Evolutionary conservation across 1,140 invertebrate genomes (phyloP), one percentile per base, ranked within the genome.

Genomic region (Brachionus paranguensis): DNA sequence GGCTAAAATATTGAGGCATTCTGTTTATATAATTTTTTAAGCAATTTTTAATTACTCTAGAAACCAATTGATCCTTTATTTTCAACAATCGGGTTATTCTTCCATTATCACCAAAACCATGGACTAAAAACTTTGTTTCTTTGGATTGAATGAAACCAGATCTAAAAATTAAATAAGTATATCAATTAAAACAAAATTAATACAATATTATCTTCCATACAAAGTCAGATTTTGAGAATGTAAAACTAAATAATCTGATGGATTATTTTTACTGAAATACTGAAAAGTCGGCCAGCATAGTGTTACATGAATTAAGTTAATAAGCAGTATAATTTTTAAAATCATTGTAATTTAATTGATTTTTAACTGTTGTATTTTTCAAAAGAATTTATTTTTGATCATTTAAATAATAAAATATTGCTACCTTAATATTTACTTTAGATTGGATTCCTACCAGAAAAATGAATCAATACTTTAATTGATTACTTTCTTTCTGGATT

Each of bases 21-120:
- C 3, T 29, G 2, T 29, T 29, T 29, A 29, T 29, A 29, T 2
- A 29, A 29, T 29, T 29, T 29, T 29, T 29, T 29, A 37, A 37
- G 7, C 33, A 37, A 7, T 37, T 37, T 33, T 37, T 37, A n/a
- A 81, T 27, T 81, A 68, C 72, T 76, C 78, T 17, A 83, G 86
- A 83, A 1, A 87, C 24, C 29, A 87, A 84, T 45, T 85, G 86
- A 64, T 87, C 86, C 83, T 87, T 87, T 85, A 87, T 86, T n/a
- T 79, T 17, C 41, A 86, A 64, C 10, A 87, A 45, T 86, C 86
- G 33, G 20, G 50, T 81, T n/a, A 60, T 14, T 45, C 33, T n/a
- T 10, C 78, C 64, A 68, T 68, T 81, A 81, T 81, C 78, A 24
- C 78, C 43, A 68, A 81, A 81, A 6, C 78, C 78, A 68, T 81